Conservation (phyloP, 2,888 invertebrate genomes). For the Platerodrilus igneus region DNA sequence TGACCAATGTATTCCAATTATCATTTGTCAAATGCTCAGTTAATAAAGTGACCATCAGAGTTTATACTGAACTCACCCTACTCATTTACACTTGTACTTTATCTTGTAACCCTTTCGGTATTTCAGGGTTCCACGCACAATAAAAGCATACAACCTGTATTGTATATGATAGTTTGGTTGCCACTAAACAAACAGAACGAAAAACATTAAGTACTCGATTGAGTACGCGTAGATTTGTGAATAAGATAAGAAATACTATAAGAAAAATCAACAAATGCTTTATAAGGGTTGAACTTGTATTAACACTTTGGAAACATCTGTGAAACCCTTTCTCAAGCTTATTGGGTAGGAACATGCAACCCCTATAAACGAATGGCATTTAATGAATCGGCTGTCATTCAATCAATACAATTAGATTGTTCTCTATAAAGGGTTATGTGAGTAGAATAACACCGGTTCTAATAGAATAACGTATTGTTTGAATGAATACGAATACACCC, state of each 20-base stretch:
- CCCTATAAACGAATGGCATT: conserved; percentile 45
- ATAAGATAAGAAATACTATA: conserved; percentile 13
- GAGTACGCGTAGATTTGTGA: conserved; percentile 1
- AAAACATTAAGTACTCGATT: conserved; percentile 1
- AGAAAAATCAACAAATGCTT: conserved; percentile 20
- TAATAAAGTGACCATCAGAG: conserved; percentile 50
- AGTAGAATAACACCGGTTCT: conserved; percentile 43
- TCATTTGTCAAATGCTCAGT: conserved; percentile 50
- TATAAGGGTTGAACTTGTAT: conserved; percentile 25
- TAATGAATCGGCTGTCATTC: conserved; percentile 51
- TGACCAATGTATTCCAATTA: conserved; percentile 50
- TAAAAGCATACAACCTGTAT: conserved; percentile 24
- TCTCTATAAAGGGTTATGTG: conserved; percentile 45
- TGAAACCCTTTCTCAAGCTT: conserved; percentile 37
- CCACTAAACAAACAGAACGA: conserved; percentile 1
- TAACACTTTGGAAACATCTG: conserved; percentile 36
- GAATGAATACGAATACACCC: conserved; percentile 21
- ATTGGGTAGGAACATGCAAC: conserved; percentile 15
- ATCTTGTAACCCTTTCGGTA: conserved; percentile 48
- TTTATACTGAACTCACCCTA: conserved; percentile 44
- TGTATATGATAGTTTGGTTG: conserved; percentile 4
- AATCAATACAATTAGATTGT: conserved; percentile 52
- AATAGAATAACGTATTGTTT: conserved; percentile 44
- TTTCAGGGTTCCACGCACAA: too few species aligned
- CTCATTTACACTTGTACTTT: conserved; percentile 47